Evolutionary conservation across 2,113 vertebrate species (phyloP).

Genomic region (Fregata magnificens): DNA sequence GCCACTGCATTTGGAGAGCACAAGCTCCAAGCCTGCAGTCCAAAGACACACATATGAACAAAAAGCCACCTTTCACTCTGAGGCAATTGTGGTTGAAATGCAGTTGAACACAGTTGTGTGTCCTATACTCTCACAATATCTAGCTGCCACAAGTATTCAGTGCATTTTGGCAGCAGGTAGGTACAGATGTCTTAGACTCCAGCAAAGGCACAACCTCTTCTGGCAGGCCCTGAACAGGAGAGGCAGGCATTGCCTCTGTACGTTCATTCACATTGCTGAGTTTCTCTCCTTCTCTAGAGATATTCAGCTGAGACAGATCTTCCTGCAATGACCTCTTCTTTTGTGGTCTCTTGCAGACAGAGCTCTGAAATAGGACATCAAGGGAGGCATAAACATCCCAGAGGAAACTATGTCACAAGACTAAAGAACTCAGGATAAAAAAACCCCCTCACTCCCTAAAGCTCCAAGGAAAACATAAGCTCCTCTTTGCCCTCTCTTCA

Average conservation of each 20-base stretch:
- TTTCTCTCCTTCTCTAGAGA: not conserved
- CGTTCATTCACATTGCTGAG: not conserved
- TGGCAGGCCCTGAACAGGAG: not conserved
- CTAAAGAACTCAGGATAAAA: not conserved
- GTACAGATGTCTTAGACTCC: not conserved
- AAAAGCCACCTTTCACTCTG: not conserved
- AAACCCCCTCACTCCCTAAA: accelerated
- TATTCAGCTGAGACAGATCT: not conserved
- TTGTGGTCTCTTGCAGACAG: not conserved
- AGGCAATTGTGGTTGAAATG: not conserved
- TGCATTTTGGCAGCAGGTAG: not conserved
- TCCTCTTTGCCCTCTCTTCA: not conserved
- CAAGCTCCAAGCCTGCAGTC: not conserved
- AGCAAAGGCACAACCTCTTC: not conserved
- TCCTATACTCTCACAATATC: not conserved
- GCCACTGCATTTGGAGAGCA: not conserved
- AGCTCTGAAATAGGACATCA: not conserved
- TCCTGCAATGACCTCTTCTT: not conserved
- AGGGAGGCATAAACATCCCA: not conserved
- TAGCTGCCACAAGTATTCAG: not conserved
- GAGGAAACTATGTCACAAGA: not conserved
- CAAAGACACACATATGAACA: not conserved
- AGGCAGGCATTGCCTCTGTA: not conserved
- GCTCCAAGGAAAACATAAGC: not conserved
- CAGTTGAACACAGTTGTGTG: not conserved